phyloP scores from a whole-genome alignment of 2,113 vertebrate species.

The human region GRCh38 chrX:93919501-93920000 shows the following conservation, averaged over 20 bases:
- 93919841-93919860: not conserved
- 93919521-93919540: not conserved
- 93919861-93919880: not conserved
- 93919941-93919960: not conserved
- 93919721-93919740: not conserved
- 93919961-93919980: not conserved
- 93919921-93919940: not conserved
- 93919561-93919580: not conserved
- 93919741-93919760: not conserved
- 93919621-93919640: not conserved
- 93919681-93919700: not conserved
- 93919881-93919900: not conserved
- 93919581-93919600: not conserved
- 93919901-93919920: not conserved
- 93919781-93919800: not conserved
- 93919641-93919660: not conserved
- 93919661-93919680: not conserved
- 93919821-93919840: not conserved
- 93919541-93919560: not conserved
- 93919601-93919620: no score
- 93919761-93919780: not conserved
- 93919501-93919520: not conserved
- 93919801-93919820: not conserved
- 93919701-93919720: not conserved
- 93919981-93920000: not conserved